Base-by-base conservation (phyloP, 2,888 invertebrate species). In the Spisula solida region DNA sequence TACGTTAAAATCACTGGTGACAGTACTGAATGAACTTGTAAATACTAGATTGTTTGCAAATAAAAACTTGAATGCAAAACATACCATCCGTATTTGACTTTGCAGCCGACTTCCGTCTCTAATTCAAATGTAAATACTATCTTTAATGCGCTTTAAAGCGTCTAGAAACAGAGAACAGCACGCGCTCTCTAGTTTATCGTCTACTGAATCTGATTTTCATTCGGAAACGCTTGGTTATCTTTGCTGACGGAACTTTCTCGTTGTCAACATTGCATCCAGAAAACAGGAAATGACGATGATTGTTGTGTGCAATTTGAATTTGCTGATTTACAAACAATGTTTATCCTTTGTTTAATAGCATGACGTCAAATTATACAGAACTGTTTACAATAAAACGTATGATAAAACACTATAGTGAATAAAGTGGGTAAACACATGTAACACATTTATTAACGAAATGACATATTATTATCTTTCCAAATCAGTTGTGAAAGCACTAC, bases 31-130 rank as follows among this genome's bases (percentile, higher is more conserved):
- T 66, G 60, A 66, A 66, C n/a, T 66, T 66, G 60, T 66, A 25
- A 66, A 66, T 66, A 66, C 25, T 66, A 2, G 60, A 12, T 12
- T 25, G 60, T 66, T 66, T 66, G n/a, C 60, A 6, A 25, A 25
- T n/a, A 10, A 25, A 25, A 25, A 5, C 10, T 66, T 66, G 25
- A n/a, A 66, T 25, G 51, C 14, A 16, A 51, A 51, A 51, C 16
- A 4, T 51, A 51, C 16, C 10, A 25, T 60, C 60, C 60, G 16
- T 60, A 20, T 60, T 60, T 60, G 8, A n/a, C 60, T 60, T 25
- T n/a, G 60, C 60, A 70, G 16, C 5, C 75, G 29, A 75, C 34
- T 75, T 75, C 75, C 31, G 75, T 31, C 75, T 75, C 31, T 75
- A 75, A 66, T 66, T 66, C n/a, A 66, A 25, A 66, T 25, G 60